Conservation (phyloP, 2,888 invertebrate genomes). For the Eurois occulta region DNA sequence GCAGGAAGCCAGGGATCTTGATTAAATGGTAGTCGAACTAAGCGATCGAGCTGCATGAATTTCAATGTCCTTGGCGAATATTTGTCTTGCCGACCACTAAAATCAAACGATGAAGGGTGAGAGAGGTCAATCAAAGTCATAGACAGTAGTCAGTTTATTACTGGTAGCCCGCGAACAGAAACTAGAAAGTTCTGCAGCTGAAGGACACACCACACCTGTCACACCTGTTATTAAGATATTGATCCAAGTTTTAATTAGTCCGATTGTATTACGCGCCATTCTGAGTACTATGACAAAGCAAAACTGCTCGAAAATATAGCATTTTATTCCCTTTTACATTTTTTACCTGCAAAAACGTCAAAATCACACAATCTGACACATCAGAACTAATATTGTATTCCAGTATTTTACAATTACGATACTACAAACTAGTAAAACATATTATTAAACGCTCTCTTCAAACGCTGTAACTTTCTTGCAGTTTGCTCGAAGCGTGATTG, state of each 20-base stretch:
- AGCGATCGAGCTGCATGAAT: slow-evolving; percentile 7
- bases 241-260: background rate
- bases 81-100: background rate
- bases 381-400: background rate
- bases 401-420: too few species aligned
- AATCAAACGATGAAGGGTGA: background rate
- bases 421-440: background rate
- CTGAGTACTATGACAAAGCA: background rate
- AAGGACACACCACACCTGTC: background rate
- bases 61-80: slow-evolving; percentile 9
- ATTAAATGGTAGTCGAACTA: background rate
- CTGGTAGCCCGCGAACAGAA: background rate
- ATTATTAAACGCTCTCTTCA: background rate
- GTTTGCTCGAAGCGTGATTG: background rate
- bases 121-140: background rate
- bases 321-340: background rate
- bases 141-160: background rate
- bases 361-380: background rate
- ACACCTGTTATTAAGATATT: background rate
- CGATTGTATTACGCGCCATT: background rate
- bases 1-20: too few species aligned
- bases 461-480: background rate
- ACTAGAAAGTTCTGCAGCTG: background rate
- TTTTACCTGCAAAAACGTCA: background rate
- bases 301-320: background rate